Conservation (phyloP, 2,888 invertebrate genomes). For the Oscheius sp. region DNA sequence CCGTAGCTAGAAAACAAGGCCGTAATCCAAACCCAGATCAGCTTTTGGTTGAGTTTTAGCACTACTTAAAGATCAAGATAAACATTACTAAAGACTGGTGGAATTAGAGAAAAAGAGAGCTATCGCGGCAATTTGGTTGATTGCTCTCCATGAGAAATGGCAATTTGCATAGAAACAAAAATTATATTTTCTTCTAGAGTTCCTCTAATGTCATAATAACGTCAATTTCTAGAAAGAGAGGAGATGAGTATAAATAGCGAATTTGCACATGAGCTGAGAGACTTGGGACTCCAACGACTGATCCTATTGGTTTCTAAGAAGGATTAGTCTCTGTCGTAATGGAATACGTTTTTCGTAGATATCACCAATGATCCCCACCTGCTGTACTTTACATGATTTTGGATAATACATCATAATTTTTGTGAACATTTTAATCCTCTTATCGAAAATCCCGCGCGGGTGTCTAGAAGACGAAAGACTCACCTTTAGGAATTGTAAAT, state of each 20-base stretch:
- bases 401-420: neutral
- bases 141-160: constrained; percentile 22
- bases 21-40: neutral
- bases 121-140: constrained; percentile 21
- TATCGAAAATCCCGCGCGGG: too few species aligned
- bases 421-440: neutral
- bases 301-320: too few species aligned
- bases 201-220: too few species aligned
- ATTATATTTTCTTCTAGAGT: neutral
- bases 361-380: too few species aligned
- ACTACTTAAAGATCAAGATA: neutral
- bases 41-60: neutral
- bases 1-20: too few species aligned
- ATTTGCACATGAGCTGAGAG: too few species aligned
- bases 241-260: too few species aligned
- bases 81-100: neutral
- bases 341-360: too few species aligned
- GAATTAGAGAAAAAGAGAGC: neutral
- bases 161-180: constrained; percentile 23
- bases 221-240: too few species aligned
- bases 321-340: too few species aligned
- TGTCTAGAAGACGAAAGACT: neutral
- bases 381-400: too few species aligned
- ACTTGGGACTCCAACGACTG: too few species aligned
- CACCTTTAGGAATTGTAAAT: constrained; percentile 31